Evolutionary conservation across 2,113 vertebrate genomes (phyloP).

Genomic region (Clarias batrachus): DNA sequence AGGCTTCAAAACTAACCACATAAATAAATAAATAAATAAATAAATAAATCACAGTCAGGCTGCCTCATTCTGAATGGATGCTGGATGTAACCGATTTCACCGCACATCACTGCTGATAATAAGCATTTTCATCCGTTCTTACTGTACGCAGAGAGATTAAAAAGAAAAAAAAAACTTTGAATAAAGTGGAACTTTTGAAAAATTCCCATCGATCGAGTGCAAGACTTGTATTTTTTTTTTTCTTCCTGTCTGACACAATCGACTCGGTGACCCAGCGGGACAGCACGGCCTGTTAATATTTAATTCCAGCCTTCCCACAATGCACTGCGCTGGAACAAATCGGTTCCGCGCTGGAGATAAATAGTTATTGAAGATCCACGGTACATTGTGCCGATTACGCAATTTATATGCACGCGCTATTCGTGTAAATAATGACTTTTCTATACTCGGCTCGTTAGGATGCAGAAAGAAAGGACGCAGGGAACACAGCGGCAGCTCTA

Average conservation of each 20-base stretch:
- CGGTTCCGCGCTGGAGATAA: slow-evolving; percentile 68
- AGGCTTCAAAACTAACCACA: no score
- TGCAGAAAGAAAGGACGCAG: slow-evolving; percentile 45
- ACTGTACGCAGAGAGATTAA: neutral
- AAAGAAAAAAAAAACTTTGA: slow-evolving; percentile 29
- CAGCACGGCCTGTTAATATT: slow-evolving; percentile 73
- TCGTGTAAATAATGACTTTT: slow-evolving; percentile 43
- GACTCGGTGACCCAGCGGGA: slow-evolving; percentile 66
- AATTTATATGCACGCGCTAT: slow-evolving; percentile 48
- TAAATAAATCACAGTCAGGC: neutral
- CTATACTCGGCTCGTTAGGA: neutral
- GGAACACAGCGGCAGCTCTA: slow-evolving; percentile 24
- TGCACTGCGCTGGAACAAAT: slow-evolving; percentile 68
- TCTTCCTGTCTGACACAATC: slow-evolving; percentile 59
- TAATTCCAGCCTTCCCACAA: slow-evolving; percentile 71
- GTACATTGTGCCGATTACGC: slow-evolving; percentile 44
- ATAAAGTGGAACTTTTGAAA: neutral
- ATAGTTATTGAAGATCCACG: slow-evolving; percentile 58
- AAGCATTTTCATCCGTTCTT: neutral
- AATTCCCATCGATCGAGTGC: neutral
- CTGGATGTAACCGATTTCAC: neutral
- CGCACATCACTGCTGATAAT: neutral
- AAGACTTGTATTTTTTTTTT: slow-evolving; percentile 52
- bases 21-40: neutral
- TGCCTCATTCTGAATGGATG: neutral